phyloP scores from a whole-genome alignment of 2,113 vertebrate species.

The Noturus placidus region DNA sequence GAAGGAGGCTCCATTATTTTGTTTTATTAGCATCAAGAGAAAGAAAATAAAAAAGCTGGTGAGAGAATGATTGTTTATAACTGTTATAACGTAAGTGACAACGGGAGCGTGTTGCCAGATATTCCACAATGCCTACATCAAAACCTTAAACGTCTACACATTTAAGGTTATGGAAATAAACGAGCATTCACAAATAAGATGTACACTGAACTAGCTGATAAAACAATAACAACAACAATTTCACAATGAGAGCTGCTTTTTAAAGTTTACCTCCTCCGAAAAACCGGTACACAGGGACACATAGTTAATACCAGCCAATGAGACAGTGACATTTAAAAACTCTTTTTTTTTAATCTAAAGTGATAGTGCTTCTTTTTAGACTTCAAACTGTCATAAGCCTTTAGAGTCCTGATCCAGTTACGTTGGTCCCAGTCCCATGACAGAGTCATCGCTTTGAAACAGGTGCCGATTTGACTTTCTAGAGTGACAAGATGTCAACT shows the following conservation, averaged over 20 bases:
- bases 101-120: no score
- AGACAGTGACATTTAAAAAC: constrained; percentile 5
- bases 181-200: background rate
- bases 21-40: background rate
- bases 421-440: constrained; percentile 64
- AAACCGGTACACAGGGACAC: background rate
- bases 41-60: no score
- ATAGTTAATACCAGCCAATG: background rate
- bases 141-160: background rate
- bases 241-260: background rate
- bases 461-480: constrained; percentile 73
- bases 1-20: background rate
- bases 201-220: background rate
- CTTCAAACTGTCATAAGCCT: constrained; percentile 10
- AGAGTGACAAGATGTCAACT: constrained; percentile 71
- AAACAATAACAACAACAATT: background rate
- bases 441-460: constrained; percentile 69
- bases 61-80: background rate
- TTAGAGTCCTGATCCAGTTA: constrained; percentile 24
- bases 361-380: constrained; percentile 25
- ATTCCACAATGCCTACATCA: background rate
- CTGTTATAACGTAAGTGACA: no score
- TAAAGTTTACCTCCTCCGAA: background rate
- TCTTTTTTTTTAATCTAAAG: constrained; percentile 7
- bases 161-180: background rate